Evolutionary conservation across 1,140 invertebrate genomes (phyloP).

Genomic region (Neuroterus valhalla): DNA sequence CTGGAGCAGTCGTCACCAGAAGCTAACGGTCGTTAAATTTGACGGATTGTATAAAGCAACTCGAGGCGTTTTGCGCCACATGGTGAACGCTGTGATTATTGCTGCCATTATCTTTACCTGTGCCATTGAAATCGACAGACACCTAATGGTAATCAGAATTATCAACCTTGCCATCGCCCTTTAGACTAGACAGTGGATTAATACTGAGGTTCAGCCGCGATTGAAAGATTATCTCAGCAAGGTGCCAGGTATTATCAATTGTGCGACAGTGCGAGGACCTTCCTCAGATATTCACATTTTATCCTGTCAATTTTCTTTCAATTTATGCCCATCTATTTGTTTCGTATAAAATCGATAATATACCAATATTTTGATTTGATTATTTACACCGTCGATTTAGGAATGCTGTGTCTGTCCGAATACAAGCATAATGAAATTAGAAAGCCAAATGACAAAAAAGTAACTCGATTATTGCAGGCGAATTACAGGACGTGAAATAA

Average conservation of each 20-base stretch:
- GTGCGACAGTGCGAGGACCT: background rate
- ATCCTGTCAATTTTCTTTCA: background rate
- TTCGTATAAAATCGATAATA: background rate
- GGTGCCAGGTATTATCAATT: background rate
- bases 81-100: conserved; percentile 30
- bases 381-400: conserved; percentile 14
- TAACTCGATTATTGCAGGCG: conserved; percentile 11
- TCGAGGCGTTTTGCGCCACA: conserved; percentile 2
- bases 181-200: conserved; percentile 39
- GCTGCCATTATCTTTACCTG: conserved; percentile 40
- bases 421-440: conserved; percentile 17
- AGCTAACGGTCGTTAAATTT: conserved; percentile 1
- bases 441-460: conserved; percentile 21
- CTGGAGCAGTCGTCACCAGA: background rate
- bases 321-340: background rate
- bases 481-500: conserved; percentile 21
- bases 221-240: conserved; percentile 22
- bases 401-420: background rate
- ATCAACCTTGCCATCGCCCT: conserved; percentile 45
- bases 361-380: background rate
- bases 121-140: conserved; percentile 36
- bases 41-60: conserved; percentile 8
- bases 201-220: conserved; percentile 32
- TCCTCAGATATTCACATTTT: background rate
- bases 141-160: conserved; percentile 13